Conservation (phyloP, 1,140 invertebrate genomes). For the Semibalanus balanoides region DNA sequence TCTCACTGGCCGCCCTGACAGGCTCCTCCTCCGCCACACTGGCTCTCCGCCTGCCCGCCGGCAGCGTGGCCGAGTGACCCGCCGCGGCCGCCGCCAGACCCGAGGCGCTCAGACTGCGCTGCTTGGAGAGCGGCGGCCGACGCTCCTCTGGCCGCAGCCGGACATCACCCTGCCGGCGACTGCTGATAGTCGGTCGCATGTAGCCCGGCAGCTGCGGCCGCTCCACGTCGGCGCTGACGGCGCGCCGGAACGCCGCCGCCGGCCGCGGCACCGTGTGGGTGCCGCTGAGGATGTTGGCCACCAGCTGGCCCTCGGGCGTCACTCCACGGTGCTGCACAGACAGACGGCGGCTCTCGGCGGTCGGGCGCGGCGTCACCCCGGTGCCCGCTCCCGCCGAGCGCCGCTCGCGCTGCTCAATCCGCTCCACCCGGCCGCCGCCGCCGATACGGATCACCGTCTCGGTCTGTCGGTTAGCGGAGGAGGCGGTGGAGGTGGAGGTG, state of each 20-base stretch:
- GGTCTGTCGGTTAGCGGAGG: not conserved
- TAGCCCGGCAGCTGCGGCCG: constrained; percentile 14
- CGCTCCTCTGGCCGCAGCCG: not conserved
- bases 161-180: constrained; percentile 10
- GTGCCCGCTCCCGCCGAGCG: too few species aligned
- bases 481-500: not conserved
- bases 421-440: not conserved
- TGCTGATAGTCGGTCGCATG: constrained; percentile 17
- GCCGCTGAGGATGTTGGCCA: not conserved
- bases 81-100: not conserved
- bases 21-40: not conserved
- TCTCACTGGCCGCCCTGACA: not conserved
- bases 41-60: too few species aligned
- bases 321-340: not conserved
- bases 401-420: not conserved
- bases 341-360: too few species aligned
- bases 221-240: not conserved
- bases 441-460: not conserved
- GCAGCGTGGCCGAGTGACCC: too few species aligned
- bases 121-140: not conserved
- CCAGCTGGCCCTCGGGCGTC: not conserved
- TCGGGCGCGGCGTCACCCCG: too few species aligned
- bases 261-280: not conserved
- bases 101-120: not conserved
- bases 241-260: too few species aligned